A percentile compares a stretch with the other conserved stretches of the same genome.
Evolutionary conservation across 2,797 vertebrate genomes (phyloP).

Genomic region (Epinephelus malabaricus): DNA sequence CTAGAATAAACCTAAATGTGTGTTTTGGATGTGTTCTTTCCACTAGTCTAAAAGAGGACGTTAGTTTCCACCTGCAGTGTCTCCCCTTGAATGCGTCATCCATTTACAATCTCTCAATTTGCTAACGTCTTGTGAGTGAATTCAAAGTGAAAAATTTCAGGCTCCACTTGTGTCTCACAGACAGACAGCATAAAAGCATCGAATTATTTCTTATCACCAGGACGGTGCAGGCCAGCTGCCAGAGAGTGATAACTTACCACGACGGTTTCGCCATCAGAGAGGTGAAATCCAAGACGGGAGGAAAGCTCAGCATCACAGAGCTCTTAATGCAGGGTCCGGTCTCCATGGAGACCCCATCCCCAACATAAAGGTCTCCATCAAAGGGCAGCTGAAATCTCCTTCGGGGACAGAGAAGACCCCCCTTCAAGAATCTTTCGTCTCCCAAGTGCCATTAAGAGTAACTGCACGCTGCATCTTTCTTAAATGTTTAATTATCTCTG

Average conservation of each 20-base stretch:
- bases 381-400: conserved; percentile 27
- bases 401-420: conserved; percentile 38
- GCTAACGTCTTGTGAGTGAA: not conserved
- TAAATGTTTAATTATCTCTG: conserved; percentile 29
- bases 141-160: not conserved
- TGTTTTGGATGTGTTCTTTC: no score
- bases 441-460: conserved; percentile 86
- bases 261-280: conserved; percentile 65
- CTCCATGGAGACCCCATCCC: conserved; percentile 59
- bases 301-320: conserved; percentile 66
- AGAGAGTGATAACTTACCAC: conserved; percentile 27
- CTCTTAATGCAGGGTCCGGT: conserved; percentile 38
- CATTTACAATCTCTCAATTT: not conserved
- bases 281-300: conserved; percentile 71
- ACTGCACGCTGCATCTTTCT: conserved; percentile 28
- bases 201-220: conserved; percentile 69
- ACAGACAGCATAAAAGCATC: conserved; percentile 16
- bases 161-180: not conserved
- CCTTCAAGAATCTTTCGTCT: conserved; percentile 67
- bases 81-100: not conserved
- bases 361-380: conserved; percentile 49
- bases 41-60: no score
- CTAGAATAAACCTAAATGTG: no score
- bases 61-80: no score
- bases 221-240: conserved; percentile 76